Percentiles rank a stretch among this genome's conserved stretches.
Conservation (phyloP, 2,113 vertebrate genomes). For the Kryptolebias marmoratus region DNA sequence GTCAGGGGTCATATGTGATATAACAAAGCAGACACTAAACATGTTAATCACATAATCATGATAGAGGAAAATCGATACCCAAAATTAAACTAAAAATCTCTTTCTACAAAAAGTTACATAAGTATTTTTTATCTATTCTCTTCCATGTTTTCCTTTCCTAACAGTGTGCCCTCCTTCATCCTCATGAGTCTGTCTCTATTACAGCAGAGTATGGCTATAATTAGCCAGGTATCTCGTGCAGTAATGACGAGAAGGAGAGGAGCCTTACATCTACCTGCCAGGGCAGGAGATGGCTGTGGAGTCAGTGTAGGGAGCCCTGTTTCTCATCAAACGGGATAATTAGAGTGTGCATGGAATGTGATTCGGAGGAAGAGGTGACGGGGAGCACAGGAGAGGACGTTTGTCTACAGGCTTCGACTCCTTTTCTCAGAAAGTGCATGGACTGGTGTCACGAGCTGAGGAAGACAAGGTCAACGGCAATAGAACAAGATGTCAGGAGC, state of each 20-base stretch:
- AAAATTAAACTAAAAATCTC: slow-evolving; percentile 2
- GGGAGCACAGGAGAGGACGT: slow-evolving; percentile 46
- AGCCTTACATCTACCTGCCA: slow-evolving; percentile 52
- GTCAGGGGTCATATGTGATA: too few species aligned
- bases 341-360: slow-evolving; percentile 53
- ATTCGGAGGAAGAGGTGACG: slow-evolving; percentile 64
- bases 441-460: slow-evolving; percentile 29
- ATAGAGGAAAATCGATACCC: not conserved
- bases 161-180: slow-evolving; percentile 36
- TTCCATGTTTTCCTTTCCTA: slow-evolving; percentile 18
- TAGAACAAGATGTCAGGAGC: slow-evolving; percentile 33
- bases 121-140: not conserved
- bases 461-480: slow-evolving; percentile 30
- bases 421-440: slow-evolving; percentile 22
- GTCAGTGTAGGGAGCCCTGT: slow-evolving; percentile 13
- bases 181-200: slow-evolving; percentile 49
- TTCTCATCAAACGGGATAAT: slow-evolving; percentile 68
- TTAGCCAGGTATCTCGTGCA: slow-evolving; percentile 69
- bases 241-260: slow-evolving; percentile 60
- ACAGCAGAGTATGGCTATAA: slow-evolving; percentile 58
- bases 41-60: too few species aligned
- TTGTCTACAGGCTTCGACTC: slow-evolving; percentile 44
- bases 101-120: not conserved
- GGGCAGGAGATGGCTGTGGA: slow-evolving; percentile 35
- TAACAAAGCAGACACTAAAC: too few species aligned